A percentile compares a stretch with the other conserved stretches of the same genome.
These are phyloP conservation scores for Galleria mellonella DNA, from an alignment of 1,140 invertebrate species.

Conservation along the genomic window DNA sequence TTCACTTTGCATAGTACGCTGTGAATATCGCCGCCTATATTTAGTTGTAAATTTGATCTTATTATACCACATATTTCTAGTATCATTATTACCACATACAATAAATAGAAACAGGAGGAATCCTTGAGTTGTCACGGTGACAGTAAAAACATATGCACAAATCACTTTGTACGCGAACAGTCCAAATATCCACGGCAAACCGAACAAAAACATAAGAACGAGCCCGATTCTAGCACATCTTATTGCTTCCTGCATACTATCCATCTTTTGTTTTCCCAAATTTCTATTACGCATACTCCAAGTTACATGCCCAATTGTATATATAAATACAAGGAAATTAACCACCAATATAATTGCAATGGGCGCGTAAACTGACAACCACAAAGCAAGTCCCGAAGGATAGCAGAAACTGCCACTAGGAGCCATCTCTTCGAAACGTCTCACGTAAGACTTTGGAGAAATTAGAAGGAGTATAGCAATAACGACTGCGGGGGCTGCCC, in stretches of 20 bases:
- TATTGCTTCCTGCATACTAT: slow-evolving; percentile 12
- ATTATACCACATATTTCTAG: no score
- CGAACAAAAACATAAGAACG: slow-evolving; percentile 43
- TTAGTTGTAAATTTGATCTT: no score
- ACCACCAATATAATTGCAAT: not conserved
- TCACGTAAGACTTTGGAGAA: slow-evolving; percentile 15
- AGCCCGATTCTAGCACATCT: slow-evolving; percentile 26
- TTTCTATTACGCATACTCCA: slow-evolving; percentile 25
- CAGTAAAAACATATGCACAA: slow-evolving; percentile 45
- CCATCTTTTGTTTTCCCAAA: slow-evolving; percentile 20
- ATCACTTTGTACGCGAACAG: slow-evolving; percentile 26
- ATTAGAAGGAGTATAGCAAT: slow-evolving; percentile 18
- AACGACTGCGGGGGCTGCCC: slow-evolving; percentile 20
- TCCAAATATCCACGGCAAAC: slow-evolving; percentile 44
- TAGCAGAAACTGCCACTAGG: slow-evolving; percentile 25
- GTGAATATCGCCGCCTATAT: no score
- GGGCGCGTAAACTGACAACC: slow-evolving; percentile 19
- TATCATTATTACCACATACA: no score
- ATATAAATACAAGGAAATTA: slow-evolving; percentile 31
- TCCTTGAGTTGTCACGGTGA: slow-evolving; percentile 16
- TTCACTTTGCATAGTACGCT: no score
- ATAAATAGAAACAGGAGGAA: no score
- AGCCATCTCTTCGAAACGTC: slow-evolving; percentile 12
- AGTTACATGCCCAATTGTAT: slow-evolving; percentile 22
- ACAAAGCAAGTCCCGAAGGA: slow-evolving; percentile 27